phyloP scores from a whole-genome alignment of 2,888 invertebrate genomes.

The Aspidiotus rigidus region DNA sequence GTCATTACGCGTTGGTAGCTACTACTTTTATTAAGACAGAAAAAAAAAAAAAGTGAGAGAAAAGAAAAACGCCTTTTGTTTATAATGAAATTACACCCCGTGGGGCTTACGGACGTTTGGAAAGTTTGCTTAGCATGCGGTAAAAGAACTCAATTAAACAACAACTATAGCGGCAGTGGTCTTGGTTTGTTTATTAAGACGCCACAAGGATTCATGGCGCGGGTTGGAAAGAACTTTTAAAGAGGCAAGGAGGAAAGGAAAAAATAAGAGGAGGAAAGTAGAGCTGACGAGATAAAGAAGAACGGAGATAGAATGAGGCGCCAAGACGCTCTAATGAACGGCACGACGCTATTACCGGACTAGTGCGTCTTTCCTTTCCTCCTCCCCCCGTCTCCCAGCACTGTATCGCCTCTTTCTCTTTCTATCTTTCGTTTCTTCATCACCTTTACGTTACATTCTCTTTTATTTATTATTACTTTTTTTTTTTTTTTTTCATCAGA shows the following conservation, averaged over 20 bases:
- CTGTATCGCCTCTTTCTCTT: background rate
- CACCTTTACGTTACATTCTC: background rate
- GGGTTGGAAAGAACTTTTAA: slow-evolving; percentile 3
- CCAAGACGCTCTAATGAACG: slow-evolving; percentile 33
- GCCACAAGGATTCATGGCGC: slow-evolving; percentile 25
- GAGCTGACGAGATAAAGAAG: background rate
- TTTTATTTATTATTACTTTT: background rate
- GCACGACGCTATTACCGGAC: slow-evolving; percentile 23
- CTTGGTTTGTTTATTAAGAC: slow-evolving; percentile 31
- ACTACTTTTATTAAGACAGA: slow-evolving; percentile 1
- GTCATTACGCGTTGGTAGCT: background rate
- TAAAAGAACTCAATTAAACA: slow-evolving; percentile 33
- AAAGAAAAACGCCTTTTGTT: slow-evolving; percentile 28
- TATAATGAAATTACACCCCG: slow-evolving; percentile 35
- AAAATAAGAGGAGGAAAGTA: slow-evolving; percentile 4
- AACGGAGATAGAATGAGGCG: slow-evolving; percentile 23
- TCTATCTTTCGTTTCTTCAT: background rate
- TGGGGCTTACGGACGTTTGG: slow-evolving; percentile 31
- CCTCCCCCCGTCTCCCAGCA: background rate
- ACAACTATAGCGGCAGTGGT: slow-evolving; percentile 23
- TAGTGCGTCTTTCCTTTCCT: slow-evolving; percentile 3
- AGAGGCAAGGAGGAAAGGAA: background rate
- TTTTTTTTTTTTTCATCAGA: slow-evolving; percentile 6
- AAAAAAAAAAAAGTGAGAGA: slow-evolving; percentile 14
- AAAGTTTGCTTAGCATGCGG: slow-evolving; percentile 34